These are phyloP conservation scores for Acanthurus lineatus DNA, from an alignment of 2,797 vertebrate species.

Conservation along the genomic window DNA sequence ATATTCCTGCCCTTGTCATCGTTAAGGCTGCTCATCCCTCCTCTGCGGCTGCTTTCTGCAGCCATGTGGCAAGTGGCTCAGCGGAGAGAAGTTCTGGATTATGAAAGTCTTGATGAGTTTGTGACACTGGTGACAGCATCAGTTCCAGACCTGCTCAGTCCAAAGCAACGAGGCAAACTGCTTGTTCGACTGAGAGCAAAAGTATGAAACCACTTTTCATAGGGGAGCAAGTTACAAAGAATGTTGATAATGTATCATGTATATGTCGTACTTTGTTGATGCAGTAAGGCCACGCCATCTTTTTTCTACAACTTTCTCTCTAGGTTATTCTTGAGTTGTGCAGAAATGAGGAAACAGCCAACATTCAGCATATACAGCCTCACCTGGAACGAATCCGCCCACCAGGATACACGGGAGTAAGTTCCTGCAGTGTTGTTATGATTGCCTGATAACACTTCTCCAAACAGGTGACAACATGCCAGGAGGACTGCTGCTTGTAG, in stretches of 20 bases:
- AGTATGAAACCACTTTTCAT: constrained; percentile 67
- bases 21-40: constrained; percentile 74
- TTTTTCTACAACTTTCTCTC: background rate
- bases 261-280: background rate
- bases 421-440: constrained; percentile 12
- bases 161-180: constrained; percentile 84
- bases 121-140: constrained; percentile 79
- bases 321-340: constrained; percentile 77
- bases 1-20: constrained; percentile 75
- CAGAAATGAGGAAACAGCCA: constrained; percentile 61
- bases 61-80: constrained; percentile 87
- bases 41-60: constrained; percentile 83
- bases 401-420: constrained; percentile 65
- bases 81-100: constrained; percentile 76
- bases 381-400: constrained; percentile 71
- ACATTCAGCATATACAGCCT: constrained; percentile 55
- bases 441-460: background rate
- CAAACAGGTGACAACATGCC: background rate
- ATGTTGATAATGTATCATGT: background rate
- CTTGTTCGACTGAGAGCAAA: constrained; percentile 85
- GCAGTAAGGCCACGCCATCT: background rate
- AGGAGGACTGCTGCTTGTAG: no score
- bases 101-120: constrained; percentile 84
- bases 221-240: background rate
- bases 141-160: constrained; percentile 84